Evolutionary conservation across 2,797 vertebrate genomes (phyloP).

Genomic region (Jordanella pulchra): DNA sequence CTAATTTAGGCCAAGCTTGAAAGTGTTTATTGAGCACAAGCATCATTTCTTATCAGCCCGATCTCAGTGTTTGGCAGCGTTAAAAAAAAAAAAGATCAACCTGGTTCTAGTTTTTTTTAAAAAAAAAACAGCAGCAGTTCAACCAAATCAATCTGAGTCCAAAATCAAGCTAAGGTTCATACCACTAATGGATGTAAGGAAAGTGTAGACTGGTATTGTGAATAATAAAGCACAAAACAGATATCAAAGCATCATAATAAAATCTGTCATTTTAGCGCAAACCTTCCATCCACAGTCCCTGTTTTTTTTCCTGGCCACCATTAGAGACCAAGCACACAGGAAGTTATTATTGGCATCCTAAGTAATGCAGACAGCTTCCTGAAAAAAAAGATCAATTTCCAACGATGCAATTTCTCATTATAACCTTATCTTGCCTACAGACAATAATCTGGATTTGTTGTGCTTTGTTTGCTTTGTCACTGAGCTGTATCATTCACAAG

Average conservation of each 20-base stretch:
- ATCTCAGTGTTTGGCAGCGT: background rate
- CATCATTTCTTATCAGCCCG: too few species aligned
- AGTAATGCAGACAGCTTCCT: slow-evolving; percentile 79
- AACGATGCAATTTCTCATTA: slow-evolving; percentile 81
- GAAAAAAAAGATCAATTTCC: slow-evolving; percentile 80
- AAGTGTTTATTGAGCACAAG: too few species aligned
- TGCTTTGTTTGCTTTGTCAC: slow-evolving; percentile 79
- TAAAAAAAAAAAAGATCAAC: background rate
- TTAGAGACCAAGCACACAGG: slow-evolving; percentile 72
- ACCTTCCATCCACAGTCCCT: slow-evolving; percentile 38
- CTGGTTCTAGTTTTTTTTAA: background rate
- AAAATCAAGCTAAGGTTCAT: background rate
- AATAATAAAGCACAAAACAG: slow-evolving; percentile 57
- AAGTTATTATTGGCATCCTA: slow-evolving; percentile 78
- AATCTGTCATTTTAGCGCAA: slow-evolving; percentile 58
- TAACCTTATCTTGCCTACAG: slow-evolving; percentile 81
- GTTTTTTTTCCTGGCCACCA: slow-evolving; percentile 58
- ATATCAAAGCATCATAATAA: slow-evolving; percentile 70
- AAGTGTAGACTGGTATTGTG: background rate
- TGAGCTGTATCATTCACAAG: slow-evolving; percentile 75
- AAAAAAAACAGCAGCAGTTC: background rate
- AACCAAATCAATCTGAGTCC: background rate
- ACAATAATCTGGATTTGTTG: slow-evolving; percentile 84
- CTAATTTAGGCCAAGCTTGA: too few species aligned
- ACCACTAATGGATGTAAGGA: background rate